Base-by-base conservation (phyloP, 2,888 invertebrate genomes). In the Agrilus mali region DNA sequence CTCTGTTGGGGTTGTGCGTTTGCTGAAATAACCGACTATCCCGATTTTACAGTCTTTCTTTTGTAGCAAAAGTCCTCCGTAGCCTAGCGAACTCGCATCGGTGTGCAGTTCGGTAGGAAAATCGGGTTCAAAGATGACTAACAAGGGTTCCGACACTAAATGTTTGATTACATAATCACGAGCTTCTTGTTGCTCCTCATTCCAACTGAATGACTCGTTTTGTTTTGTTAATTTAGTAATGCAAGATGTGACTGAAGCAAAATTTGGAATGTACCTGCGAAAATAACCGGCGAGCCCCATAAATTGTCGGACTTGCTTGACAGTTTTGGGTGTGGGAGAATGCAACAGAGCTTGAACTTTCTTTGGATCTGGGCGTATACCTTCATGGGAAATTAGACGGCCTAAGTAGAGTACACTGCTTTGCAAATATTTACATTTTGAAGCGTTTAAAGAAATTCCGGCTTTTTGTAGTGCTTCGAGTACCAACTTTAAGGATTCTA, bases 21-120 rank as follows among this genome's bases (percentile, higher is more conserved):
- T 47, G 7, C 53, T 54, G 27, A 43, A 49, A 40, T 53, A 59
- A 3, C 49, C 46, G 1, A 58, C 45, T 2, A 48, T 47, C 27
- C 47, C 42, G 3, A 41, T 34, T 15, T 39, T 33, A 12, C 45
- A 37, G 2, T 35, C 45, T n/a, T 55, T 50, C 38, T 44, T 42
- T 41, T 58, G 58, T 7, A 58, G 36, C 7, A 60, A 38, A 8
- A 58, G 53, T 4, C 53, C 57, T 0, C 50, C 54, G 7, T 53
- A 45, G 2, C 55, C 54, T 20, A 44, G 2, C 33, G 48, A 50
- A 38, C 54, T 48, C 1, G 56, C 56, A 22, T 59, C 55, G 0
- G 53, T 55, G 38, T 57, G 56, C 7, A 56, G 37, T 39, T 57
- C 52, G 2, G 44, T 52, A 5, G 41, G 35, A 4, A 49, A 31